phyloP scores from a whole-genome alignment of 2,888 invertebrate genomes.

The Drosophila emarginata region DNA sequence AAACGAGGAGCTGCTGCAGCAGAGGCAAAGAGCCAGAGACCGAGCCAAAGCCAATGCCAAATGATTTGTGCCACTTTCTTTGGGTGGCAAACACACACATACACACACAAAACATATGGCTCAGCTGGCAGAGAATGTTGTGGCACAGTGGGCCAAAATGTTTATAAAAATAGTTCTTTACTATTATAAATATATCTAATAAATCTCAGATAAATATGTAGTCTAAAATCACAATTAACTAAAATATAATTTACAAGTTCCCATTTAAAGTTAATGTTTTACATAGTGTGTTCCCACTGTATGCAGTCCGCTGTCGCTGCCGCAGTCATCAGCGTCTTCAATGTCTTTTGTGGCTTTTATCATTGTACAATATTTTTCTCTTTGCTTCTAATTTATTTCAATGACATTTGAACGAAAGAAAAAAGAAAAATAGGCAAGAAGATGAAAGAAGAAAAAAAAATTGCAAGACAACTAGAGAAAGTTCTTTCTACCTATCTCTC shows the following conservation, averaged over 20 bases:
- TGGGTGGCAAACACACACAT: slow-evolving; percentile 14
- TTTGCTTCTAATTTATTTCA: slow-evolving; percentile 66
- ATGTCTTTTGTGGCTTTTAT: slow-evolving; percentile 37
- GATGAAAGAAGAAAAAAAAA: background rate
- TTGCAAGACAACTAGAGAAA: slow-evolving; percentile 4
- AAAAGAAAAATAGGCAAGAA: slow-evolving; percentile 21
- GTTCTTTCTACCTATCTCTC: background rate
- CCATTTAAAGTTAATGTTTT: no score
- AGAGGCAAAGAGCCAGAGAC: background rate
- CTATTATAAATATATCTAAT: no score
- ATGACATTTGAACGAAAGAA: slow-evolving; percentile 62
- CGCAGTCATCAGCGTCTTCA: slow-evolving; percentile 17
- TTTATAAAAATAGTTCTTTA: background rate
- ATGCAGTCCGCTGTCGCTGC: slow-evolving; percentile 35
- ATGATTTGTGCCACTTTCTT: slow-evolving; percentile 77
- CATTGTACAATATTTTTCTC: slow-evolving; percentile 32
- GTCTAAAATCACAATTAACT: background rate
- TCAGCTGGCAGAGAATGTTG: background rate
- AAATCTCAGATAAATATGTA: no score
- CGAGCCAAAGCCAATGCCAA: slow-evolving; percentile 51
- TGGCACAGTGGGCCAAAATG: slow-evolving; percentile 30
- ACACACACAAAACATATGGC: slow-evolving; percentile 1
- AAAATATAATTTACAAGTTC: background rate
- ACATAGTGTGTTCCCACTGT: background rate
- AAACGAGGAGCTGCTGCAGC: slow-evolving; percentile 21